Evolutionary conservation across 1,140 invertebrate genomes (phyloP).

Genomic region (Drosophila busckii): DNA sequence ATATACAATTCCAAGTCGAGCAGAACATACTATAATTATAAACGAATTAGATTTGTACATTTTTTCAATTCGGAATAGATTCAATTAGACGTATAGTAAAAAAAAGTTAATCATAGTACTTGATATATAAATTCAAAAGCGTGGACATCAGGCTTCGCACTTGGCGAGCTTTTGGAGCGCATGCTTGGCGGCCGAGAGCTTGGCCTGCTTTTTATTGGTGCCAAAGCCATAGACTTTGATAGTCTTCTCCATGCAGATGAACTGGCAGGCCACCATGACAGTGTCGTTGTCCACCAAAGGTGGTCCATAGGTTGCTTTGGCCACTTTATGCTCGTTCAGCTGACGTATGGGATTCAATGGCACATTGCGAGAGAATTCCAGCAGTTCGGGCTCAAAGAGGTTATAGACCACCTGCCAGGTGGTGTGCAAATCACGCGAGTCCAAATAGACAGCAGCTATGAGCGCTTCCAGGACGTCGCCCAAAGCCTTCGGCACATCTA

Average conservation of each 20-base stretch:
- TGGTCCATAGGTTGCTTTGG: conserved; percentile 81
- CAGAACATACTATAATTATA: background rate
- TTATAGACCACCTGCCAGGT: conserved; percentile 92
- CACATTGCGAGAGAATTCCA: conserved; percentile 88
- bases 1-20: background rate
- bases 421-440: conserved; percentile 87
- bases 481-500: conserved; percentile 95
- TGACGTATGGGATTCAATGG: conserved; percentile 94
- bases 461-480: conserved; percentile 97
- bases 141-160: no score
- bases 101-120: no score
- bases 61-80: no score
- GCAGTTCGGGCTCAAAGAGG: conserved; percentile 87
- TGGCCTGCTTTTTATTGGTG: conserved; percentile 83
- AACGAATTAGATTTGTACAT: background rate
- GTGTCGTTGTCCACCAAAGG: conserved; percentile 62
- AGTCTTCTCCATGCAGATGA: conserved; percentile 81
- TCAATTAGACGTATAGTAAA: no score
- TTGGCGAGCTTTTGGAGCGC: conserved; percentile 80
- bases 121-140: no score
- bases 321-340: conserved; percentile 86
- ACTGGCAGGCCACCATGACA: conserved; percentile 83
- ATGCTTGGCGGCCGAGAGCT: conserved; percentile 87
- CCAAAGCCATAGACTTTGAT: conserved; percentile 85
- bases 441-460: conserved; percentile 94